A percentile compares a stretch with the other conserved stretches of the same genome.
phyloP scores from a whole-genome alignment of 2,888 invertebrate species.

The Andricus quercusramuli region DNA sequence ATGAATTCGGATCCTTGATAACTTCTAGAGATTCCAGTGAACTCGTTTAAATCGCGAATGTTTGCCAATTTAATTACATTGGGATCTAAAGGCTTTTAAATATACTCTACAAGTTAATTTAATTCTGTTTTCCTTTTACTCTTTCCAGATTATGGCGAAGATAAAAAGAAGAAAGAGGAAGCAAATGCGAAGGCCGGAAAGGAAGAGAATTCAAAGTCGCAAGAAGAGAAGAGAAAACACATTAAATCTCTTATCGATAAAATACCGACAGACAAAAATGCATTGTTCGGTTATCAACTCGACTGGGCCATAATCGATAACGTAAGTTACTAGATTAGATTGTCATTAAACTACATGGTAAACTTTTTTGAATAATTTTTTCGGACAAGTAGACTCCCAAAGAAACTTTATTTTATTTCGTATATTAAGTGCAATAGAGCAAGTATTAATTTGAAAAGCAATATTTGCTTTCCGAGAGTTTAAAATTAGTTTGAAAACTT shows the following conservation, averaged over 20 bases:
- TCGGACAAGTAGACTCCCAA: too few species aligned
- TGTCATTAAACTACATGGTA: background rate
- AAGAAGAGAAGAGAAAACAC: conserved; percentile 97
- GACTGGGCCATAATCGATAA: conserved; percentile 92
- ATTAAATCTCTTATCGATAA: conserved; percentile 98
- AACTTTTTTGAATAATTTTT: background rate
- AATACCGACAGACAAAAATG: conserved; percentile 98
- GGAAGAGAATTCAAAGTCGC: conserved; percentile 85
- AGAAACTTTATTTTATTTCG: too few species aligned
- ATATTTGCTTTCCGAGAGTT: too few species aligned
- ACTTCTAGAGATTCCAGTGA: too few species aligned
- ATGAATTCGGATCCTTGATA: too few species aligned
- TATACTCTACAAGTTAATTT: background rate
- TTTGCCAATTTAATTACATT: too few species aligned
- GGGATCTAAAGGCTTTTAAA: too few species aligned
- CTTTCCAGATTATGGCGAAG: conserved; percentile 82
- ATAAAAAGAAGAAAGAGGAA: conserved; percentile 79
- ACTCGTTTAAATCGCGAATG: too few species aligned
- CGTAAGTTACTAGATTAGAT: conserved; percentile 76
- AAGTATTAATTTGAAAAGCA: too few species aligned
- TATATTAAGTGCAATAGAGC: too few species aligned
- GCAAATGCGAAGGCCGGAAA: conserved; percentile 79
- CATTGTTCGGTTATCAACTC: conserved; percentile 95
- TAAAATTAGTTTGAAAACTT: background rate
- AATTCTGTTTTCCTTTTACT: conserved; percentile 38